These are phyloP conservation scores for Strix uralensis DNA, from an alignment of 2,113 vertebrate genomes.

Conservation along the genomic window DNA sequence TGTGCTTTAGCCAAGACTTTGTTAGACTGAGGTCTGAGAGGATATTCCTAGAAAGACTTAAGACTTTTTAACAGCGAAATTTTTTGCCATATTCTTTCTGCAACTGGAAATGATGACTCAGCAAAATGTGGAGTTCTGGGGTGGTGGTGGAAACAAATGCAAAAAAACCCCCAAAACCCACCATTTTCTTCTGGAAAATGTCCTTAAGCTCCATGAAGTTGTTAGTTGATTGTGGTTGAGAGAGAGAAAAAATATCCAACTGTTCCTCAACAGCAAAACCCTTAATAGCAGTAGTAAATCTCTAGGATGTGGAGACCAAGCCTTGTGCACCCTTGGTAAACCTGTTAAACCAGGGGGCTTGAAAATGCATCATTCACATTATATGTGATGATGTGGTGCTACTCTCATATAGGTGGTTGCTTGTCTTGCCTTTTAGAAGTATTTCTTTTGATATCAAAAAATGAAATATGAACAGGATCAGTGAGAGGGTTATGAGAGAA, in stretches of 20 bases:
- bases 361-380: background rate
- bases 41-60: background rate
- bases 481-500: background rate
- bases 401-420: background rate
- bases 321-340: rapidly evolving
- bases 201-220: background rate
- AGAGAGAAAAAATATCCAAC: background rate
- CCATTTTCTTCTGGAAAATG: background rate
- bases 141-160: background rate
- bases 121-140: background rate
- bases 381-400: background rate
- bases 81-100: background rate
- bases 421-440: background rate
- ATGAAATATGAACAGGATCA: background rate
- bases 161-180: no score
- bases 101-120: background rate
- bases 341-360: background rate
- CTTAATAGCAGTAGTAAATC: background rate
- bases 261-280: background rate
- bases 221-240: background rate
- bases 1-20: background rate
- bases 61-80: background rate
- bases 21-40: background rate
- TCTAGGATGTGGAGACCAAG: background rate
- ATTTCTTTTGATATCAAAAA: background rate